A percentile compares a stretch with the other conserved stretches of the same genome.
These are phyloP conservation scores for Craseonycteris thonglongyai DNA, from an alignment of 2,113 vertebrate species.

Conservation along the genomic window DNA sequence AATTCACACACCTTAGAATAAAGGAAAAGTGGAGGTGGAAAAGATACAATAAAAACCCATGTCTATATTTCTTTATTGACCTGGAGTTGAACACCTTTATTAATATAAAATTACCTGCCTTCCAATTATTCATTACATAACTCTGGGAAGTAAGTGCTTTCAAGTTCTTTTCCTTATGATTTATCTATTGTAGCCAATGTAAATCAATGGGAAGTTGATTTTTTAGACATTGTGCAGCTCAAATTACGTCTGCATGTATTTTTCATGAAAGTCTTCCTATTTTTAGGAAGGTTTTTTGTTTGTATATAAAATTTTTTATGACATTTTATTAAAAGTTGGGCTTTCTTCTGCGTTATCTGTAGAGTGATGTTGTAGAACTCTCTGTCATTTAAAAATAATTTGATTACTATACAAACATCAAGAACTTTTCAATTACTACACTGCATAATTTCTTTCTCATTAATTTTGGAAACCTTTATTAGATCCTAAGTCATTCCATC, in stretches of 20 bases:
- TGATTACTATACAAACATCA: background rate
- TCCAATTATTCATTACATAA: background rate
- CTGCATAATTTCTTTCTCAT: accelerated
- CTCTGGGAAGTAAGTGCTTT: background rate
- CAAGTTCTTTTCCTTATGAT: background rate
- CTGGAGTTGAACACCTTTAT: background rate
- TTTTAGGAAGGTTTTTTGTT: background rate
- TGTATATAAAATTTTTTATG: background rate
- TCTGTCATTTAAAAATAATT: background rate
- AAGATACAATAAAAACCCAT: background rate
- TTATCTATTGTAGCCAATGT: background rate
- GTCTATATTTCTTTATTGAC: accelerated
- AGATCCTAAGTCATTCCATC: background rate
- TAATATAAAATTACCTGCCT: background rate
- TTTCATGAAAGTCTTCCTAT: background rate
- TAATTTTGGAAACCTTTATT: background rate
- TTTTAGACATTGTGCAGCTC: background rate
- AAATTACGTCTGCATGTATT: background rate
- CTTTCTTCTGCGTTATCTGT: background rate
- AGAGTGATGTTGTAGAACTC: background rate
- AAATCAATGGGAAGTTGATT: background rate
- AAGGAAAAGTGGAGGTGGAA: accelerated
- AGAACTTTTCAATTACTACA: background rate
- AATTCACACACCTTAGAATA: accelerated
- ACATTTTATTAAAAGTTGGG: background rate